Evolutionary conservation across 37 sponge, comb jelly and placozoan species (phyloP).

Genomic region (Bolinopsis microptera): DNA sequence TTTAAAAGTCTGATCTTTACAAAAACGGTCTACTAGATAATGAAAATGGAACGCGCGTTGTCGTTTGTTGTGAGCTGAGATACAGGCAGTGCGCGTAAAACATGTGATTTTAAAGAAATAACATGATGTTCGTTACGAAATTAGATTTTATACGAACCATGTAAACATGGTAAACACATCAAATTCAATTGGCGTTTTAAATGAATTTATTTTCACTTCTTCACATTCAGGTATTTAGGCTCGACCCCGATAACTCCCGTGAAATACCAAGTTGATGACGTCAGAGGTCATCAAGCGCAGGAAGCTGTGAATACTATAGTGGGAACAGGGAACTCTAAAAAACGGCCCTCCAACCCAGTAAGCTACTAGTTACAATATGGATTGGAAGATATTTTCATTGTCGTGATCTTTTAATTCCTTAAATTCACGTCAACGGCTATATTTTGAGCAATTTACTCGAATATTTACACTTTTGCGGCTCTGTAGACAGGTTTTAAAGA

Average conservation of each 20-base stretch:
- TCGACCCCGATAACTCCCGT: conserved; percentile 41
- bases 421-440: no score
- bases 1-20: no score
- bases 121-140: background rate
- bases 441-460: no score
- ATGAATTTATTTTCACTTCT: background rate
- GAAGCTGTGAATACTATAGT: background rate
- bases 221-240: conserved; percentile 48
- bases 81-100: background rate
- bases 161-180: no score
- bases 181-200: background rate
- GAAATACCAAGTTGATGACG: conserved; percentile 56
- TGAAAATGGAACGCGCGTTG: background rate
- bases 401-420: no score
- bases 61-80: background rate
- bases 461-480: no score
- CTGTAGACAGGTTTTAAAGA: no score
- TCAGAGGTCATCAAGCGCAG: conserved; percentile 45
- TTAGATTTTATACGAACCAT: background rate
- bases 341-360: conserved; percentile 36
- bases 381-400: no score
- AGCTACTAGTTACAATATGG: background rate
- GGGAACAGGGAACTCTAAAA: conserved; percentile 5
- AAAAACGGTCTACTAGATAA: background rate
- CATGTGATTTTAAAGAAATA: background rate